phyloP scores from a whole-genome alignment of 2,113 vertebrate genomes.

The Zosterops lateralis region DNA sequence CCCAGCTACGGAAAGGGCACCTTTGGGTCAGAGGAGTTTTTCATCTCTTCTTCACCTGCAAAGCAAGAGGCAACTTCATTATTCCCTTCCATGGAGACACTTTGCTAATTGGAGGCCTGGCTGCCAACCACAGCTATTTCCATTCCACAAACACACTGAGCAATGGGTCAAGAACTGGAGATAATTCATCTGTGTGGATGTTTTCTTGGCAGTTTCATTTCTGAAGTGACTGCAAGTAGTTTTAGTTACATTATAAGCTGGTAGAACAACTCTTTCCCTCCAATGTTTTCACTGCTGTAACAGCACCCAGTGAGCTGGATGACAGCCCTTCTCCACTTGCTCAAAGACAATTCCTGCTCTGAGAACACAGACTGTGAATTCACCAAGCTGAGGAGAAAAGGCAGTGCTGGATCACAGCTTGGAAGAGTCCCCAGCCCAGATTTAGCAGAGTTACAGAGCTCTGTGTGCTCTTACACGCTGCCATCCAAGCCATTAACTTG shows the following conservation, averaged over 20 bases:
- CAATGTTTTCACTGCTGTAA: neutral
- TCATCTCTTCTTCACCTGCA: constrained; percentile 70
- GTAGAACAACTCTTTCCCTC: neutral
- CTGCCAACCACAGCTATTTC: neutral
- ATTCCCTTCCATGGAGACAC: constrained; percentile 1
- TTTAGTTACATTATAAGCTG: neutral
- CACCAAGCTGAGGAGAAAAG: neutral
- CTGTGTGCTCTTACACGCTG: neutral
- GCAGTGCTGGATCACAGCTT: rapidly evolving
- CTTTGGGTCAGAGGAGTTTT: constrained; percentile 41
- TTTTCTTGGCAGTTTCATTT: neutral
- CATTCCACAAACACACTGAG: neutral
- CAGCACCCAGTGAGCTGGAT: neutral
- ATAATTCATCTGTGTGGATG: neutral
- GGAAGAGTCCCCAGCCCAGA: neutral
- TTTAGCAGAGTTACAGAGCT: neutral
- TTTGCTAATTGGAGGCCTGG: neutral
- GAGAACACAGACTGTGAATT: neutral
- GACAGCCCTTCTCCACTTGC: neutral
- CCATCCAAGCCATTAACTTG: neutral
- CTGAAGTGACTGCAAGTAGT: neutral
- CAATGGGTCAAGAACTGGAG: neutral
- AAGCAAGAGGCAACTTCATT: constrained; percentile 67
- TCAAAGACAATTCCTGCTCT: neutral
- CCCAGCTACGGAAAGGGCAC: constrained; percentile 11